phyloP scores from a whole-genome alignment of 2,888 invertebrate species.

The Frankliniella fusca region DNA sequence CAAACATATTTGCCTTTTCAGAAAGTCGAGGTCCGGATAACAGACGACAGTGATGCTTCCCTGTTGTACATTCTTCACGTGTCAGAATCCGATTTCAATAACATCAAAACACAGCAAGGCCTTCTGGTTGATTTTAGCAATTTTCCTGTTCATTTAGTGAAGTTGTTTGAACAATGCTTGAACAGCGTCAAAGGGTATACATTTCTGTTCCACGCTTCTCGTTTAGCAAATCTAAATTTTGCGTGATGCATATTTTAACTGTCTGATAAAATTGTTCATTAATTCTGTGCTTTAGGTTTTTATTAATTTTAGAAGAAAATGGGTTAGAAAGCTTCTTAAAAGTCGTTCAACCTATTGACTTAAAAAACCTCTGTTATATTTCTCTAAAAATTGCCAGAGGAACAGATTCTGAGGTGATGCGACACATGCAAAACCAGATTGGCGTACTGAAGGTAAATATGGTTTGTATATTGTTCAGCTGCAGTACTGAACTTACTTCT shows the following conservation, averaged over 20 bases:
- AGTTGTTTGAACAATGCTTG: background rate
- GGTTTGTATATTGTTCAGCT: background rate
- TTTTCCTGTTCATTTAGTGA: constrained; percentile 1
- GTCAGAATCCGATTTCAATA: background rate
- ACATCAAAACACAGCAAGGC: constrained; percentile 5
- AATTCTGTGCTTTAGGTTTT: background rate
- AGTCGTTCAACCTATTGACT: constrained; percentile 4
- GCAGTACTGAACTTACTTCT: background rate
- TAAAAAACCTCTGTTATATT: constrained; percentile 1
- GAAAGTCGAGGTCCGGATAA: constrained; percentile 1
- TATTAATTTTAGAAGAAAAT: constrained; percentile 13
- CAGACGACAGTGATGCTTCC: background rate
- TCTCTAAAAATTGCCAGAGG: background rate
- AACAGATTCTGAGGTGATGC: background rate
- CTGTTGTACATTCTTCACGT: constrained; percentile 4
- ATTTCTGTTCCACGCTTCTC: background rate
- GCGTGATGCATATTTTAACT: background rate
- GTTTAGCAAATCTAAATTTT: background rate
- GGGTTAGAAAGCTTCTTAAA: background rate
- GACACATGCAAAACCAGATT: constrained; percentile 2
- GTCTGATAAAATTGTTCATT: too few relatives aligned
- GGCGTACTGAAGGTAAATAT: background rate
- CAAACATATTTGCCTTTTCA: background rate
- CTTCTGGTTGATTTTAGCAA: background rate
- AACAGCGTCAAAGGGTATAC: constrained; percentile 7